Conservation (phyloP, 2,113 vertebrate genomes). For the Oryzias curvinotus region DNA sequence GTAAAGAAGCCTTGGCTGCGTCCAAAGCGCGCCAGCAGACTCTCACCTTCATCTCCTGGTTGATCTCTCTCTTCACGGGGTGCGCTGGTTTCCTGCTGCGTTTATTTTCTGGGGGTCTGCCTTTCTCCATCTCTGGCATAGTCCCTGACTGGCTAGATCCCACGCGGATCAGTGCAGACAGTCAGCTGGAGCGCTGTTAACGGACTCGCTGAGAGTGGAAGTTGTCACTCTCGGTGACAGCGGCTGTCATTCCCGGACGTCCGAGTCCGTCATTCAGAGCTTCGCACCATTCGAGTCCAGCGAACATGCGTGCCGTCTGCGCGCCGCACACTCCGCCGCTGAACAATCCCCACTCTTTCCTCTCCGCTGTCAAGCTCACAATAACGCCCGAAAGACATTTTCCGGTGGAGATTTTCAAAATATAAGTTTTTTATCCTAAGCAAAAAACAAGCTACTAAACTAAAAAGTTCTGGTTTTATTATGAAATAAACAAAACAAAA, state of each 20-base stretch:
- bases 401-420: conserved; percentile 46
- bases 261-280: conserved; percentile 75
- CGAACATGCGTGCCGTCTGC: conserved; percentile 63
- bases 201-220: conserved; percentile 58
- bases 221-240: conserved; percentile 76
- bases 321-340: conserved; percentile 49
- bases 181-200: conserved; percentile 28
- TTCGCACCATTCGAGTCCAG: conserved; percentile 55
- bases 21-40: background rate
- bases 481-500: background rate
- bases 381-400: fast-evolving
- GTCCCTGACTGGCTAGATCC: conserved; percentile 74
- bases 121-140: conserved; percentile 98
- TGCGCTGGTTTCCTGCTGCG: conserved; percentile 93
- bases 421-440: background rate
- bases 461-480: background rate
- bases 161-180: conserved; percentile 46
- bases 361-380: conserved; percentile 10
- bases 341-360: conserved; percentile 52
- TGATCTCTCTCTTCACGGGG: conserved; percentile 93
- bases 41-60: conserved; percentile 96
- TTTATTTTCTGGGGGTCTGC: conserved; percentile 96
- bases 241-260: conserved; percentile 76
- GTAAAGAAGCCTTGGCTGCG: conserved; percentile 17
- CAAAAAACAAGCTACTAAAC: background rate